phyloP scores from a whole-genome alignment of 1,140 invertebrate genomes.

The Caenorhabditis latens region DNA sequence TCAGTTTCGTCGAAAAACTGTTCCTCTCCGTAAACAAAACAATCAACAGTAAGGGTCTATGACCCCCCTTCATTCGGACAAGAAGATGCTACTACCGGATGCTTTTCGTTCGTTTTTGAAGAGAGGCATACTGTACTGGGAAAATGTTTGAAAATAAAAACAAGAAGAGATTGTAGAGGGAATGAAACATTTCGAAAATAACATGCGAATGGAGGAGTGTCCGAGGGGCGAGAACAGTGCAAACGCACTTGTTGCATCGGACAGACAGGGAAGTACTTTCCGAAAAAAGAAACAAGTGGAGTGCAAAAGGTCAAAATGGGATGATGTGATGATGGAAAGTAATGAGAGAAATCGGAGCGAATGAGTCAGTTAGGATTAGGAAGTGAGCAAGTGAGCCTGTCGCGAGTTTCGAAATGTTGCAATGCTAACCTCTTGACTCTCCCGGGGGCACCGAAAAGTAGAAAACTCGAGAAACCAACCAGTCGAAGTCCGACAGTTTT shows the following conservation, averaged over 20 bases:
- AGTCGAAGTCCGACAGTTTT: neutral
- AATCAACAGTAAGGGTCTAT: conserved; percentile 33
- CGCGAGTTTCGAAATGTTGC: neutral
- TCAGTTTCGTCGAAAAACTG: conserved; percentile 52
- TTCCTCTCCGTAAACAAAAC: conserved; percentile 37
- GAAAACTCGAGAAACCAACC: no score
- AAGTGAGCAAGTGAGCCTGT: neutral
- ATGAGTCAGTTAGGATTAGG: neutral
- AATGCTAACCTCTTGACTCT: no score
- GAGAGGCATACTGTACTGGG: neutral
- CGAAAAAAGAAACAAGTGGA: neutral
- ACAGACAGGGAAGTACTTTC: neutral
- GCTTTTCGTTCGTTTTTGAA: neutral
- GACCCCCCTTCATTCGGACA: neutral
- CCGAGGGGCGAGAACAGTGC: conserved; percentile 42
- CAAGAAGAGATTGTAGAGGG: neutral
- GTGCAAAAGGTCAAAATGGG: neutral
- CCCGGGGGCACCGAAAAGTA: no score
- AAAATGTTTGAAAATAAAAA: neutral
- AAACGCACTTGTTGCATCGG: conserved; percentile 54
- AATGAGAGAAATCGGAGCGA: neutral
- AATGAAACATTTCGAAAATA: conserved; percentile 45
- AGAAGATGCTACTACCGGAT: conserved; percentile 20
- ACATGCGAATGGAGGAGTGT: neutral
- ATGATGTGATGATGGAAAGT: neutral